These are phyloP conservation scores for Rhinoderma darwinii DNA, from an alignment of 2,113 vertebrate genomes.

Conservation along the genomic window DNA sequence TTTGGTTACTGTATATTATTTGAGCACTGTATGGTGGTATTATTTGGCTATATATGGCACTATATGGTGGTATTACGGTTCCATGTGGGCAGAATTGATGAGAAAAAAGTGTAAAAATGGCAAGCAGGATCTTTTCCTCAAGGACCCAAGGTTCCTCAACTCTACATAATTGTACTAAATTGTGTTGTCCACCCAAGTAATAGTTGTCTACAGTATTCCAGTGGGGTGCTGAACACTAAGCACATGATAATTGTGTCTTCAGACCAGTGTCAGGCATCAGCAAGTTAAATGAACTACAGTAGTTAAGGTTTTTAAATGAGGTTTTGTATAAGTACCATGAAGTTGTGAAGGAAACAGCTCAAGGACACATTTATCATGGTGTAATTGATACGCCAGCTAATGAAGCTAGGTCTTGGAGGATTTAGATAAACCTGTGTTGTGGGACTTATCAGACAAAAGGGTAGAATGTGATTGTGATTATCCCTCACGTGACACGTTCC, in stretches of 20 bases:
- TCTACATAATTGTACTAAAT: neutral
- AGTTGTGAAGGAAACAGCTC: slow-evolving; percentile 63
- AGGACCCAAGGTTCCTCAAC: neutral
- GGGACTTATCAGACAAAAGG: slow-evolving; percentile 22
- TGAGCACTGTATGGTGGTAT: too few relatives aligned
- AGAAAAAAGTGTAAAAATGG: too few relatives aligned
- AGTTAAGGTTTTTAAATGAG: slow-evolving; percentile 70
- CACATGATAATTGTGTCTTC: slow-evolving; percentile 60
- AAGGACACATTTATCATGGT: slow-evolving; percentile 64
- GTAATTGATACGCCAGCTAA: slow-evolving; percentile 63
- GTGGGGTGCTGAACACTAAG: neutral
- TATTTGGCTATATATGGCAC: too few relatives aligned
- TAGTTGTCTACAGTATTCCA: neutral
- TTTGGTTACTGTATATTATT: too few relatives aligned
- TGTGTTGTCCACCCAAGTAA: neutral
- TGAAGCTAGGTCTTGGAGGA: slow-evolving; percentile 38
- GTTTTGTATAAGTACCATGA: slow-evolving; percentile 61
- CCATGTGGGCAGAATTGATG: too few relatives aligned
- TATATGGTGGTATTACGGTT: too few relatives aligned
- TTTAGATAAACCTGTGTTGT: slow-evolving; percentile 52
- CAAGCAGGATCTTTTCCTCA: too few relatives aligned
- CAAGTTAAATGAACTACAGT: slow-evolving; percentile 67
- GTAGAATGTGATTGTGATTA: slow-evolving; percentile 31
- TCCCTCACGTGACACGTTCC: neutral
- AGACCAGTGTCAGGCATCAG: slow-evolving; percentile 63